Evolutionary conservation across 1,140 invertebrate genomes (phyloP), one percentile per base, ranked within the genome.

Genomic region (Goniozus legneri): DNA sequence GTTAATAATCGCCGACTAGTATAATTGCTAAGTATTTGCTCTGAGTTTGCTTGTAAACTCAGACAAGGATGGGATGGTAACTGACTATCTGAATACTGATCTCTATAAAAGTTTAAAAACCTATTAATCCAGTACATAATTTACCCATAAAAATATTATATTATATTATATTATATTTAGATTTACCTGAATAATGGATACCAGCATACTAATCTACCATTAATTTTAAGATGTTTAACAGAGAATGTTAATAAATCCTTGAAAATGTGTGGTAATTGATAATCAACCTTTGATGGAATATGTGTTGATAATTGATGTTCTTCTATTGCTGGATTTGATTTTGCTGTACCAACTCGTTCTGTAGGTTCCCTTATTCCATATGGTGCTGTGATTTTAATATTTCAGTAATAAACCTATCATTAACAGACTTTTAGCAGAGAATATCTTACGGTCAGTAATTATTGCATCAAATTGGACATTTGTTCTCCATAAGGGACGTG

Each of bases 321-420:
- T 47, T 84, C 83, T 24, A 79, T 80, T 3, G 84, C 58, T 42
- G 78, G 77, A 75, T 84, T 80, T 54, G 77, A 67, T 62, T 80
- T 78, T 58, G 82, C 68, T 36, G 84, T 83, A 54, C 91, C 89
- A 59, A 96, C 82, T 65, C 85, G 86, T 76, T 91, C 89, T 6
- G 89, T 91, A 8, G 91, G 80, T 79, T 98, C 95, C 54, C 95
- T 75, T 24, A 97, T 92, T 37, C 95, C 95, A 79, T 98, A 97
- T 0, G 95, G 95, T 54, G 94, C 94, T 96, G 53, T 22, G 80
- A 69, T 45, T 52, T 13, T 16, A 35, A 2, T 34, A 12, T 39
- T 27, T 27, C 15, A 42, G 18, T 30, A 18, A 47, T 42, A 34
- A 18, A 1, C 19, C 48, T 8, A 38, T 20, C 15, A 40, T 42